Conservation (phyloP, 2,888 invertebrate species). For the Ornithoptera priamus region DNA sequence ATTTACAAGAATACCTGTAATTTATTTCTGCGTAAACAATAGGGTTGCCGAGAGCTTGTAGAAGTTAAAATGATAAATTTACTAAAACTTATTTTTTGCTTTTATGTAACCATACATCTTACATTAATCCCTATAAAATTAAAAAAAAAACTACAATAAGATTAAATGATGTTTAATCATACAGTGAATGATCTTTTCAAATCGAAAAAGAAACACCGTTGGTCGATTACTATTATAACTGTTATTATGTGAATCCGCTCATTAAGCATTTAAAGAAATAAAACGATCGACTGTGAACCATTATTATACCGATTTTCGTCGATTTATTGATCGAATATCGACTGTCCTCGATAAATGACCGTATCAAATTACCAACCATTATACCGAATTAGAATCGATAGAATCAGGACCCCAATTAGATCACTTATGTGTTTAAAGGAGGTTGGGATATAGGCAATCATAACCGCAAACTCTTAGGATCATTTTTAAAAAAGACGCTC, state of each 20-base stretch:
- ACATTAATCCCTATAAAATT: neutral
- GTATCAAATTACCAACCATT: conserved; percentile 76
- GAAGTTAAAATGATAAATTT: too few relatives aligned
- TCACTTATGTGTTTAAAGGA: conserved; percentile 80
- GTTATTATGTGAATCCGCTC: conserved; percentile 75
- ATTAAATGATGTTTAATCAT: conserved; percentile 6
- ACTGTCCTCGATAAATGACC: conserved; percentile 78
- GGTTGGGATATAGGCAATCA: conserved; percentile 69
- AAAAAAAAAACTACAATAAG: neutral
- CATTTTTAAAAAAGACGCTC: conserved; percentile 34
- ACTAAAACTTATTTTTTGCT: too few relatives aligned
- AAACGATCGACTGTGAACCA: conserved; percentile 72
- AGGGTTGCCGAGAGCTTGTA: too few relatives aligned
- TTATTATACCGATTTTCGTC: conserved; percentile 77
- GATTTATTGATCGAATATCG: conserved; percentile 80
- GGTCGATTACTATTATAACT: conserved; percentile 73
- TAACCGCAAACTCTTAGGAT: conserved; percentile 57
- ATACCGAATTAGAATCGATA: conserved; percentile 79
- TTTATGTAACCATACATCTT: too few relatives aligned
- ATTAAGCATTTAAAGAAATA: conserved; percentile 79
- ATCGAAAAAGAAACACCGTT: conserved; percentile 52
- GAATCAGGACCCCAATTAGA: conserved; percentile 78
- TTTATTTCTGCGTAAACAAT: too few relatives aligned
- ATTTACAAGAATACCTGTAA: neutral
- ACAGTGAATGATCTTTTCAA: conserved; percentile 41